A percentile compares a stretch with the other conserved stretches of the same genome.
Evolutionary conservation across 2,797 vertebrate species (phyloP).

Genomic region (Enteromius mattozi): DNA sequence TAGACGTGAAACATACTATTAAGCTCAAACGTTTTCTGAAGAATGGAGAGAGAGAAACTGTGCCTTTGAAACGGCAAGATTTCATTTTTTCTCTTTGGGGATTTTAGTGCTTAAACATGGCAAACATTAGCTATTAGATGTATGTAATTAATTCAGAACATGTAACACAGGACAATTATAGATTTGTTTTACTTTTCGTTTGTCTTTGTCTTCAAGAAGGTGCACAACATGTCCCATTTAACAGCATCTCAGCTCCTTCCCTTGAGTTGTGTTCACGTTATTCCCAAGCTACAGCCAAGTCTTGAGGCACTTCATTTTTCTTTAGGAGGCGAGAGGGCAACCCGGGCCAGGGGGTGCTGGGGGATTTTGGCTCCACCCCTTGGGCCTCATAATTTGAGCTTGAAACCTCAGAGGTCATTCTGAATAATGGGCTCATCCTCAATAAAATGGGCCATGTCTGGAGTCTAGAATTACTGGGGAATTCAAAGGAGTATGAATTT

Average conservation of each 20-base stretch:
- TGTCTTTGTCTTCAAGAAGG: conserved; percentile 9
- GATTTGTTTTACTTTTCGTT: conserved; percentile 13
- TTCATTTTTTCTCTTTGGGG: conserved; percentile 25
- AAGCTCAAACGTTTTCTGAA: conserved; percentile 42
- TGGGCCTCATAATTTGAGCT: conserved; percentile 53
- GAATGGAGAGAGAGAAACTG: conserved; percentile 7
- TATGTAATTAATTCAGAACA: conserved; percentile 55
- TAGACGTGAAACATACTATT: conserved; percentile 37
- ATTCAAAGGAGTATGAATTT: conserved; percentile 24
- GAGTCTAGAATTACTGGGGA: conserved; percentile 25
- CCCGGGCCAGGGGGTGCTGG: conserved; percentile 31
- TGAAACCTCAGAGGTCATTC: conserved; percentile 49
- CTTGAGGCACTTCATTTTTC: conserved; percentile 55
- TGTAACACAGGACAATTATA: conserved; percentile 27
- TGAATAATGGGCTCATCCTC: conserved; percentile 55
- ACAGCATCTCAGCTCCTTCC: conserved; percentile 9
- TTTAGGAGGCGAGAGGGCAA: conserved; percentile 33
- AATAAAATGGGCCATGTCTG: conserved; percentile 53
- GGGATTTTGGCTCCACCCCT: conserved; percentile 51
- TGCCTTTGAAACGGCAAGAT: conserved; percentile 49
- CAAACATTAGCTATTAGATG: conserved; percentile 32
- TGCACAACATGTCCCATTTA: conserved; percentile 50
- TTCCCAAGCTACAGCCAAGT: conserved; percentile 34
- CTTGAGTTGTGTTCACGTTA: conserved; percentile 25
- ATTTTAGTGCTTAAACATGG: conserved; percentile 24